phyloP scores from a whole-genome alignment of 2,888 invertebrate genomes.

The Quadroppia sp. region DNA sequence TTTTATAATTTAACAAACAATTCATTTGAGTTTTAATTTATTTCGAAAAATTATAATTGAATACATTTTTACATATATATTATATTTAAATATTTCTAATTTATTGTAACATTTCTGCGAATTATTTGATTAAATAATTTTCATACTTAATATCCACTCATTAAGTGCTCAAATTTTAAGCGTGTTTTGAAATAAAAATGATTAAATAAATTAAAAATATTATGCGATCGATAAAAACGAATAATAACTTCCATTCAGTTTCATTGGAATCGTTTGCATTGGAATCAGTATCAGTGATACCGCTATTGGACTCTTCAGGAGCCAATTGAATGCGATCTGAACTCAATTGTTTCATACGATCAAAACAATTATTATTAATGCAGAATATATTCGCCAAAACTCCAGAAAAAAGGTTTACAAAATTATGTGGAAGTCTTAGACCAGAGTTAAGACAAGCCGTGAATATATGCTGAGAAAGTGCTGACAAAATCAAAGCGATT shows the following conservation, averaged over 20 bases:
- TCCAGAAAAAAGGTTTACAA: background rate
- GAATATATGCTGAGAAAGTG: constrained; percentile 27
- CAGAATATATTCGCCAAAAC: constrained; percentile 13
- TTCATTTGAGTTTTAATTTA: constrained; percentile 19
- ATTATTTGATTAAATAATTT: no score
- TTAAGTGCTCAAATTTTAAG: background rate
- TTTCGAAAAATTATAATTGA: background rate
- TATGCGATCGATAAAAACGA: constrained; percentile 17
- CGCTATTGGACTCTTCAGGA: background rate
- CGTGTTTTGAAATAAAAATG: constrained; percentile 21
- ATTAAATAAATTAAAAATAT: constrained; percentile 17
- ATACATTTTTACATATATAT: background rate
- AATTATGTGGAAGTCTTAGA: constrained; percentile 13
- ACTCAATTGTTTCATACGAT: background rate
- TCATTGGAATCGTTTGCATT: background rate
- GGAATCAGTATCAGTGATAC: background rate
- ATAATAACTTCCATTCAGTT: background rate
- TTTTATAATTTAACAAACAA: background rate
- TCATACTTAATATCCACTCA: background rate
- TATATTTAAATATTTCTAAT: background rate
- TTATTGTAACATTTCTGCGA: background rate
- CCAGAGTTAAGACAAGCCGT: background rate
- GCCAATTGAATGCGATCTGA: constrained; percentile 21
- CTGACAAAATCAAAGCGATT: constrained; percentile 11
- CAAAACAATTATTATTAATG: background rate